Evolutionary conservation across 2,888 invertebrate genomes (phyloP).

Genomic region (Melinaea menophilus): DNA sequence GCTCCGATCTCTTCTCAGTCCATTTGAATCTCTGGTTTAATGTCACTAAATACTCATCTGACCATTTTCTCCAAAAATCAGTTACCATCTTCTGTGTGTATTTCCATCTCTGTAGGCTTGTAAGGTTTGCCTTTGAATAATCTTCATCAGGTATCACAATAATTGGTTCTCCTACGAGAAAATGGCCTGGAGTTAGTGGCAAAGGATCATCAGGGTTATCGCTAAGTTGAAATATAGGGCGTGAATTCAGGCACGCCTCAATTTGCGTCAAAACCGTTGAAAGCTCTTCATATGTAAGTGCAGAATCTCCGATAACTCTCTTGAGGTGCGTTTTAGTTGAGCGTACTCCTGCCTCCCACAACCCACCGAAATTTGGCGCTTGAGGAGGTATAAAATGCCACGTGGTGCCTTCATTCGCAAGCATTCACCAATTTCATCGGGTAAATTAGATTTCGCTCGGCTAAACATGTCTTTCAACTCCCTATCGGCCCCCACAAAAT

Average conservation of each 20-base stretch:
- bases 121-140: slow-evolving; percentile 9
- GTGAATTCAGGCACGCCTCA: too few species aligned
- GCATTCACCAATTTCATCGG: background rate
- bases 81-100: slow-evolving; percentile 14
- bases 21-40: slow-evolving; percentile 2
- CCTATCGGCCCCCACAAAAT: background rate
- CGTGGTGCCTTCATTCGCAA: too few species aligned
- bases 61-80: slow-evolving; percentile 24
- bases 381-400: too few species aligned
- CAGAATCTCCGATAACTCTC: too few species aligned
- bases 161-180: slow-evolving; percentile 19
- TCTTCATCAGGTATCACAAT: slow-evolving; percentile 8
- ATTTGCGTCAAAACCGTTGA: too few species aligned
- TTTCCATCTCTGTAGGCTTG: slow-evolving; percentile 25
- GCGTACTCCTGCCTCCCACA: too few species aligned
- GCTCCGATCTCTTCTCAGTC: too few species aligned
- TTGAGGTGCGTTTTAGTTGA: too few species aligned
- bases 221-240: too few species aligned
- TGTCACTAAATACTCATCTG: slow-evolving; percentile 17
- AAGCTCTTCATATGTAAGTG: too few species aligned
- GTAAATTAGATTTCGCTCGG: background rate
- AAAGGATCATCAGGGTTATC: too few species aligned
- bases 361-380: too few species aligned
- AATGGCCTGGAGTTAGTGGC: slow-evolving; percentile 13
- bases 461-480: background rate